Percentiles rank a stretch among this genome's conserved stretches.
Evolutionary conservation across 2,797 vertebrate genomes (phyloP).

Genomic region (Coluber constrictor): DNA sequence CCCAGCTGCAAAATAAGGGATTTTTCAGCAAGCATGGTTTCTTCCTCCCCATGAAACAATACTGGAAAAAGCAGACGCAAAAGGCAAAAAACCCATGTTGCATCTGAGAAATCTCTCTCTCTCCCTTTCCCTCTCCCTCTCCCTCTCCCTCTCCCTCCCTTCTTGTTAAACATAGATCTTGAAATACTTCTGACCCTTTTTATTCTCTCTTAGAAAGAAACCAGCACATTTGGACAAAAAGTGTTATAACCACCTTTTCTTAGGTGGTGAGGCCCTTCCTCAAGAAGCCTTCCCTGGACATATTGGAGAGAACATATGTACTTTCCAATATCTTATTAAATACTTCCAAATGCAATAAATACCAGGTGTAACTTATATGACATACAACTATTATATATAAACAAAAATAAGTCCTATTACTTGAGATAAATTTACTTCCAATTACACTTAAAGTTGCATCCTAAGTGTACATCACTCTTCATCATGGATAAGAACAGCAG

Average conservation of each 20-base stretch:
- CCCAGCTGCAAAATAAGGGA: background rate
- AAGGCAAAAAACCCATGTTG: background rate
- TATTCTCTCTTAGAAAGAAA: background rate
- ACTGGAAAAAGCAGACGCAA: background rate
- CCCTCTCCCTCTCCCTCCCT: too few relatives aligned
- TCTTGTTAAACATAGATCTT: background rate
- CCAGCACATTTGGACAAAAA: background rate
- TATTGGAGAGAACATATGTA: background rate
- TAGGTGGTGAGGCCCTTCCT: too few relatives aligned
- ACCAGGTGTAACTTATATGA: background rate
- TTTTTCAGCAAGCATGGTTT: background rate
- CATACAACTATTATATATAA: background rate
- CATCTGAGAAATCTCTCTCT: background rate
- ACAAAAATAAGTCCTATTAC: background rate
- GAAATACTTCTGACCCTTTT: background rate
- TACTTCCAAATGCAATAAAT: background rate
- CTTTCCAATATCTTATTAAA: background rate
- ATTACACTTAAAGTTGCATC: background rate
- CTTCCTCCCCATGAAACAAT: background rate
- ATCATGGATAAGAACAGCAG: background rate
- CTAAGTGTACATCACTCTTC: background rate
- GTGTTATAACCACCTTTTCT: background rate
- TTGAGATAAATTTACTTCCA: background rate
- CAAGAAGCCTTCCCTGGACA: too few relatives aligned
- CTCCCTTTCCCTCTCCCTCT: background rate